Conservation (phyloP, 2,797 vertebrate genomes). For the Rhynchonycteris naso region DNA sequence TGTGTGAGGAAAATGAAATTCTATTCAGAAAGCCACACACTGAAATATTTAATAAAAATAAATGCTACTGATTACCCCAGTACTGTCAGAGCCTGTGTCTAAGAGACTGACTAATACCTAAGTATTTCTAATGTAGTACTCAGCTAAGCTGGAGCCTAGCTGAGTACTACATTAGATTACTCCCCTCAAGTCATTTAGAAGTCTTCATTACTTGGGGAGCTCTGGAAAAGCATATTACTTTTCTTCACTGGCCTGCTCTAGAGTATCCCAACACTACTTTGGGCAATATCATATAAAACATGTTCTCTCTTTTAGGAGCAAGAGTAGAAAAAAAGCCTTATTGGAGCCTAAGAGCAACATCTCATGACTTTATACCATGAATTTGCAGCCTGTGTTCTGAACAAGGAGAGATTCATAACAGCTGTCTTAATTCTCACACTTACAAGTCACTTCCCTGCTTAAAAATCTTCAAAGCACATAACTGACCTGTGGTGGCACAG, state of each 20-base stretch:
- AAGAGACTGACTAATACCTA: neutral
- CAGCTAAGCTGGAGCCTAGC: neutral
- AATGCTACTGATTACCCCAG: neutral
- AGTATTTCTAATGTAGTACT: neutral
- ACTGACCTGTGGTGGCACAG: too few relatives aligned
- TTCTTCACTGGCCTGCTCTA: neutral
- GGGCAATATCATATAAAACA: neutral
- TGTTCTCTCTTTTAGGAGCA: neutral
- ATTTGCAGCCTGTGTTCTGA: conserved; percentile 6
- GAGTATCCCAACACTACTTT: neutral
- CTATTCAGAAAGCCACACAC: neutral
- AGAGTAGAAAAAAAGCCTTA: neutral
- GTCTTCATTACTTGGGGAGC: neutral
- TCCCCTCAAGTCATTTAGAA: neutral
- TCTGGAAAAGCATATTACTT: neutral
- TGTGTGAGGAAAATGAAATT: conserved; percentile 59
- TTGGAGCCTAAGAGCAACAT: neutral
- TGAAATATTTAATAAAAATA: neutral
- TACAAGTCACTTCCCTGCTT: conserved; percentile 16
- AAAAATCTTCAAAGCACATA: conserved; percentile 43
- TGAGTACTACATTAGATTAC: neutral
- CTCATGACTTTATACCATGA: neutral
- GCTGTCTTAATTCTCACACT: neutral
- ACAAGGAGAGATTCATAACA: neutral
- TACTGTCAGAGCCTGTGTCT: neutral